phyloP scores from a whole-genome alignment of 2,888 invertebrate species.

The Onthophagus sagittarius region DNA sequence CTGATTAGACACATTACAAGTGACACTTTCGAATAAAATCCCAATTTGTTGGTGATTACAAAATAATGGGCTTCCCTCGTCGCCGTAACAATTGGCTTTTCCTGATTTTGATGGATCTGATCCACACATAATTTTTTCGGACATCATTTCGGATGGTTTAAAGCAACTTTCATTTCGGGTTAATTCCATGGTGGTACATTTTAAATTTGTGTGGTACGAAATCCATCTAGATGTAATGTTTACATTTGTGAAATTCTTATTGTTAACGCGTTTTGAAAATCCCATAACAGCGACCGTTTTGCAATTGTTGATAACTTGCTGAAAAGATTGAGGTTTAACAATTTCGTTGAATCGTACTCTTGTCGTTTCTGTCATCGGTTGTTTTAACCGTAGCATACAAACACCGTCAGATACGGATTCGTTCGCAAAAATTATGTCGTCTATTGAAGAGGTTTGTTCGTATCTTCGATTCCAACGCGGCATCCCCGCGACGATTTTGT shows the following conservation, averaged over 20 bases:
- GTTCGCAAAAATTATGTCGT: neutral
- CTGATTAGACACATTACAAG: neutral
- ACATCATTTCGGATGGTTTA: neutral
- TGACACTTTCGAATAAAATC: neutral
- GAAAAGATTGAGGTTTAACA: neutral
- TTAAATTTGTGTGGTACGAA: neutral
- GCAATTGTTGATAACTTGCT: neutral
- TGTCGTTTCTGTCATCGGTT: neutral
- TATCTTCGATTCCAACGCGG: neutral
- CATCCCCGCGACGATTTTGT: neutral
- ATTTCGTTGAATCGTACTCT: neutral
- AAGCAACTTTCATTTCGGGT: neutral
- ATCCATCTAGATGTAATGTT: neutral
- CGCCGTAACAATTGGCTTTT: neutral
- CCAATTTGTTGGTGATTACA: neutral
- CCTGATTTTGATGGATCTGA: neutral
- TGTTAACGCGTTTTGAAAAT: neutral
- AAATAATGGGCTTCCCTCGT: neutral
- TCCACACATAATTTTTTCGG: neutral
- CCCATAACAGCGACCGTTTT: neutral
- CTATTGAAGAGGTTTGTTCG: neutral
- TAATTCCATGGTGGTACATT: neutral
- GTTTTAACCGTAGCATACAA: neutral
- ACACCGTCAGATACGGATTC: neutral
- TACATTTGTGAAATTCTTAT: neutral